These are phyloP conservation scores for Caranx ignobilis DNA, from an alignment of 2,113 vertebrate genomes.

Conservation along the genomic window DNA sequence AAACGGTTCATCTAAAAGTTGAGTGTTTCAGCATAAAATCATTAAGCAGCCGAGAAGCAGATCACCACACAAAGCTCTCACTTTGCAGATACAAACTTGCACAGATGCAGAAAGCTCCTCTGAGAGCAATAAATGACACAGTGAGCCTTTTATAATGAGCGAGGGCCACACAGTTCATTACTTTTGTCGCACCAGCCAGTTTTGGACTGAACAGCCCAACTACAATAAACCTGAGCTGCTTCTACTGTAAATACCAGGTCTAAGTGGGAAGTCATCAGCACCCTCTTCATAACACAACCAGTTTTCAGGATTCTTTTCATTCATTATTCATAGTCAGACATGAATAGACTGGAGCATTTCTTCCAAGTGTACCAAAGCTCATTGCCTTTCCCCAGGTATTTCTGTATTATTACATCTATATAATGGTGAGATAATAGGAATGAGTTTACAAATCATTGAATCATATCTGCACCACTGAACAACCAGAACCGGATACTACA, in stretches of 20 bases:
- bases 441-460: background rate
- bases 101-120: background rate
- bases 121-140: background rate
- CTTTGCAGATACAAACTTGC: background rate
- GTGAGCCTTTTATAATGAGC: slow-evolving; percentile 1
- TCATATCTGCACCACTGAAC: no score
- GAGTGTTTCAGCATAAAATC: background rate
- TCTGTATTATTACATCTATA: background rate
- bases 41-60: background rate
- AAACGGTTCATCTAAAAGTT: background rate
- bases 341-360: background rate
- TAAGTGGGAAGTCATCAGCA: background rate
- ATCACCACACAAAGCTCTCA: background rate
- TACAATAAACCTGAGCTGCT: background rate
- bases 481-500: no score
- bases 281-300: background rate
- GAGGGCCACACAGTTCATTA: background rate
- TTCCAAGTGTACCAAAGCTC: background rate
- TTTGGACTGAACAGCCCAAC: background rate
- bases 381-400: background rate
- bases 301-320: background rate
- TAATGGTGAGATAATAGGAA: background rate
- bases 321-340: background rate
- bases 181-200: background rate
- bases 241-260: background rate